Percentiles rank a stretch among this genome's conserved stretches.
phyloP scores from a whole-genome alignment of 2,113 vertebrate species.

The Varanus salvator region DNA sequence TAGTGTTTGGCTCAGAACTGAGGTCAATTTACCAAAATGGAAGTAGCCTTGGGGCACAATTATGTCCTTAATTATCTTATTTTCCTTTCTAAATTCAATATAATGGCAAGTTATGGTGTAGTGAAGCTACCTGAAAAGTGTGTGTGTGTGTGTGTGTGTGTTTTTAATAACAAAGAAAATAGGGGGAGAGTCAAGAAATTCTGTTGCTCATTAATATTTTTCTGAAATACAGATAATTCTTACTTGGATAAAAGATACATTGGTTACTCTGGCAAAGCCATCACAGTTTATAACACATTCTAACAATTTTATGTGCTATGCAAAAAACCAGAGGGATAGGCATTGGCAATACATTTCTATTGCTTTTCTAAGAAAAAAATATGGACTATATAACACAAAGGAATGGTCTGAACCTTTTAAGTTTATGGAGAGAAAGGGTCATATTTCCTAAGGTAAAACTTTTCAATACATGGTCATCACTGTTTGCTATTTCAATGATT shows the following conservation, averaged over 20 bases:
- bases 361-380: conserved; percentile 23
- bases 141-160: neutral
- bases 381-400: neutral
- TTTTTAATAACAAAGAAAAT: conserved; percentile 30
- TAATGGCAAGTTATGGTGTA: neutral
- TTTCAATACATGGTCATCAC: neutral
- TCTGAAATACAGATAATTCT: conserved; percentile 7
- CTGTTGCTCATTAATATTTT: conserved; percentile 2
- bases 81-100: neutral
- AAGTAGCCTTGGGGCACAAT: neutral
- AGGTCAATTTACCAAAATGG: neutral
- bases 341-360: neutral
- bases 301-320: neutral
- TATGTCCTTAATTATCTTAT: neutral
- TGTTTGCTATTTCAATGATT: conserved; percentile 35
- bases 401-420: conserved; percentile 11
- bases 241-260: conserved; percentile 52
- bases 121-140: neutral
- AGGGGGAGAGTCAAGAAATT: conserved; percentile 15
- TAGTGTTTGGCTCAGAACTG: neutral
- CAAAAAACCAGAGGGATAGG: neutral
- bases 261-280: conserved; percentile 4
- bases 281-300: conserved; percentile 16
- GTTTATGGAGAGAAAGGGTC: neutral
- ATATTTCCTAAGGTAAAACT: conserved; percentile 15